A percentile compares a stretch with the other conserved stretches of the same genome.
phyloP scores from a whole-genome alignment of 2,113 vertebrate genomes.

The Equus quagga region DNA sequence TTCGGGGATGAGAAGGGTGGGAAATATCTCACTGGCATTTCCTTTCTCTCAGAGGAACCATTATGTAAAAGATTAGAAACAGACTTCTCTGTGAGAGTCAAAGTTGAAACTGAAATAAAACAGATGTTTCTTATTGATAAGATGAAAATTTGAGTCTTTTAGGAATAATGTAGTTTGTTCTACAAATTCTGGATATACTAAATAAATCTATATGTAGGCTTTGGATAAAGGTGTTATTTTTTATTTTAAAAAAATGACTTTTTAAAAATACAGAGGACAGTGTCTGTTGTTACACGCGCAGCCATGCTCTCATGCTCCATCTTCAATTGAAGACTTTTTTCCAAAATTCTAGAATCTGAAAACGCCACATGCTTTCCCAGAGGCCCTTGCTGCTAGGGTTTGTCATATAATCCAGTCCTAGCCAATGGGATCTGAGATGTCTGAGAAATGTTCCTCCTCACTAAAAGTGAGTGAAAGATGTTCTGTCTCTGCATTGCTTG shows the following conservation, averaged over 20 bases:
- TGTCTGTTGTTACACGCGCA: neutral
- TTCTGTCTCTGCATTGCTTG: neutral
- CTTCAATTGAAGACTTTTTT: neutral
- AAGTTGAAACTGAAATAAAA: conserved; percentile 62
- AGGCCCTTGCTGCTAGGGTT: neutral
- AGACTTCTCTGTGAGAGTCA: conserved; percentile 27
- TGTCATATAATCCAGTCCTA: neutral
- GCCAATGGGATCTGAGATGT: neutral
- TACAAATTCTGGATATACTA: neutral
- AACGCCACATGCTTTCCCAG: neutral
- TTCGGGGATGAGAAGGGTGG: neutral
- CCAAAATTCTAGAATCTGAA: neutral
- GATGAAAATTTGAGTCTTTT: neutral
- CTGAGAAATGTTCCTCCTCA: neutral
- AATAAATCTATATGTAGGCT: neutral
- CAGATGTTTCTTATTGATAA: conserved; percentile 36
- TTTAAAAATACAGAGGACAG: neutral
- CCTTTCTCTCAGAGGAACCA: conserved; percentile 15
- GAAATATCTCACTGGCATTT: neutral
- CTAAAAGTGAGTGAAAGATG: conserved; percentile 18
- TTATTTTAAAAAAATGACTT: neutral
- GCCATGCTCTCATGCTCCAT: neutral
- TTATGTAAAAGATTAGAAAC: conserved; percentile 33
- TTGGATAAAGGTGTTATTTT: neutral
- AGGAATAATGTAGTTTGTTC: neutral